Base-by-base conservation (phyloP, 2,113 vertebrate genomes). In the Lagenorhynchus albirostris region DNA sequence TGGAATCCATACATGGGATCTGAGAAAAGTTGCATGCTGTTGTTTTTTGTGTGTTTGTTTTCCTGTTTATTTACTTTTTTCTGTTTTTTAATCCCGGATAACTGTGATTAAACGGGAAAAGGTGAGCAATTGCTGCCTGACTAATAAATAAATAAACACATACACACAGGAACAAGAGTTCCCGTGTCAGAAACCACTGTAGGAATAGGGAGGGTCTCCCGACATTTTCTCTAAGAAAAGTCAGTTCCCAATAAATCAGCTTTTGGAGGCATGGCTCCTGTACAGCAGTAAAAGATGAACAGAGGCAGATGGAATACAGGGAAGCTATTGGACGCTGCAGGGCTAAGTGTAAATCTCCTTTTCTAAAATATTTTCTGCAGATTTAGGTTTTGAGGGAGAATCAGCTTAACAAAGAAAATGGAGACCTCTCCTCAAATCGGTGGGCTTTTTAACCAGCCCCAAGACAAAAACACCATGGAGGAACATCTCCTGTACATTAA, bases 161-260 rank as follows among this genome's bases (percentile, higher is more conserved):
- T 11, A 80, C 18, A 67, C 13, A 60, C 1, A 86, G 53, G 81
- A 55, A 73, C 38, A 73, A 89, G 38, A 92, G 17, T 70, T 47
- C 47, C 26, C 74, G 41, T 20, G 71, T 97, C 50, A 86, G 79
- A 87, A 91, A 67, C 60, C 1, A 7, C 11, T 41, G 1, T n/a
- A n/a, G 73, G 81, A 67, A 62, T 18, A 80, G 50, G 20, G 26
- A 89, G 84, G 50, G 11, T 89, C 58, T 83, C 38, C 76, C 71
- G 80, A 83, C 36, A 70, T 70, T 82, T 96, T 89, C 53, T 74
- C 33, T 14, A 41, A 96, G 92, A 79, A 91, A 96, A 93, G 29
- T 65, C 89, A 82, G 53, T 60, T 62, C 73, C 23, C 36, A 70
- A 1, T 68, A 91, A 80, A 73, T n/a, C 87, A 73, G 44, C 36